These are phyloP conservation scores for Notamacropus eugenii DNA, from an alignment of 2,797 vertebrate genomes.

Conservation along the genomic window DNA sequence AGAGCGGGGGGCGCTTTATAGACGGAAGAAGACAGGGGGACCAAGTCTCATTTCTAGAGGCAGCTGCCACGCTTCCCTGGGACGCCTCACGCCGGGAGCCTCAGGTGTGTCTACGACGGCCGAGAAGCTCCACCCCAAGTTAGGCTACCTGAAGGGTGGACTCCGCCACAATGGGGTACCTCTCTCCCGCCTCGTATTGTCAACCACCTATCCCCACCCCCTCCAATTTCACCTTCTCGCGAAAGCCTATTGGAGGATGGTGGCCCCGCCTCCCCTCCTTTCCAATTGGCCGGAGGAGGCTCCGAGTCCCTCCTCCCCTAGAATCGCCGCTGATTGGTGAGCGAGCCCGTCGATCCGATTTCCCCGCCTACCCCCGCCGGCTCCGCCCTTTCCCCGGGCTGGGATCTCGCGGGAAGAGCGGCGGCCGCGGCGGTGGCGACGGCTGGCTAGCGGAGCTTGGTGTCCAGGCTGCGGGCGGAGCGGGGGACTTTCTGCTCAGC, in stretches of 20 bases:
- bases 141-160: background rate
- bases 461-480: slow-evolving; percentile 61
- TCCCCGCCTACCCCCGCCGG: background rate
- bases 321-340: slow-evolving; percentile 21
- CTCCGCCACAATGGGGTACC: background rate
- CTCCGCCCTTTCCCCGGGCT: slow-evolving; percentile 50
- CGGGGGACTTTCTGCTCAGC: slow-evolving; percentile 52
- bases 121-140: background rate
- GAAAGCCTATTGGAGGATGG: background rate
- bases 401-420: slow-evolving; percentile 82
- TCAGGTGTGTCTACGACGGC: slow-evolving; percentile 1
- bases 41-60: background rate
- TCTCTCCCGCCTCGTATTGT: background rate
- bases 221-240: background rate
- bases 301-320: slow-evolving; percentile 25
- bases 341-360: slow-evolving; percentile 39
- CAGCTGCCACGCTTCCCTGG: background rate
- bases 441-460: background rate
- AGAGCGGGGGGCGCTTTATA: background rate
- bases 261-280: slow-evolving; percentile 30
- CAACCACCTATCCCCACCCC: background rate
- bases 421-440: slow-evolving; percentile 55
- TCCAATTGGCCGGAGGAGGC: slow-evolving; percentile 41
- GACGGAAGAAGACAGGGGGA: background rate
- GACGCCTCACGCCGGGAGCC: background rate